Percentiles rank a stretch among this genome's conserved stretches.
These are phyloP conservation scores for Pseudomyrmex gracilis DNA, from an alignment of 1,140 invertebrate species.

Conservation along the genomic window DNA sequence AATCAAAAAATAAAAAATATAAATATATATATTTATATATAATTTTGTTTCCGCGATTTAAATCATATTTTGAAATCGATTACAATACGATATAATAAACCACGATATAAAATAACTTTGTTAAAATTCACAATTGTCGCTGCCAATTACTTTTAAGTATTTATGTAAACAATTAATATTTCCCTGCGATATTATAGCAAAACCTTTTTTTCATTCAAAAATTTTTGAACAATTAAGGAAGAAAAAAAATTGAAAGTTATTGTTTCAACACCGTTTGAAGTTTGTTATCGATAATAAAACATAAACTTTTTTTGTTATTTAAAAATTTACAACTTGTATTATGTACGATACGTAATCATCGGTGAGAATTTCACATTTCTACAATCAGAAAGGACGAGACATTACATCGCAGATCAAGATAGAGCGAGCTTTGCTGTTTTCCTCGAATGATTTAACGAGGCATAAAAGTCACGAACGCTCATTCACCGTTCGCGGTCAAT, in stretches of 20 bases:
- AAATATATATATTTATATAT: neutral
- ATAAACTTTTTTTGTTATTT: too few species aligned
- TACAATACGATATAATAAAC: neutral
- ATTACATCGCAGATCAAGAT: neutral
- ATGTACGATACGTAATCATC: neutral
- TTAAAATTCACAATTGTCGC: too few species aligned
- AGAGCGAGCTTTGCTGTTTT: neutral
- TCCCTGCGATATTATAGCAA: neutral
- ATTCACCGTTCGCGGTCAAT: neutral
- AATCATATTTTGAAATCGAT: neutral
- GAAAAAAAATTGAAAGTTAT: neutral
- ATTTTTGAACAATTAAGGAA: slow-evolving; percentile 1
- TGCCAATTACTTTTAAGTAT: too few species aligned
- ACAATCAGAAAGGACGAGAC: neutral
- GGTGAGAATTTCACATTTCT: neutral
- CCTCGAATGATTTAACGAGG: neutral
- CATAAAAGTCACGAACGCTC: neutral
- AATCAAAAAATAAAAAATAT: neutral
- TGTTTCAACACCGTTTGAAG: neutral
- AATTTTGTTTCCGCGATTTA: neutral
- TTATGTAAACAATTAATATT: too few species aligned
- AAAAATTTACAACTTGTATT: neutral
- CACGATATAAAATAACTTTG: too few species aligned
- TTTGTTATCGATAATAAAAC: too few species aligned
- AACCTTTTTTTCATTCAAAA: neutral